Evolutionary conservation across 2,113 vertebrate species (phyloP).

Genomic region (Leptobrachium leishanense): DNA sequence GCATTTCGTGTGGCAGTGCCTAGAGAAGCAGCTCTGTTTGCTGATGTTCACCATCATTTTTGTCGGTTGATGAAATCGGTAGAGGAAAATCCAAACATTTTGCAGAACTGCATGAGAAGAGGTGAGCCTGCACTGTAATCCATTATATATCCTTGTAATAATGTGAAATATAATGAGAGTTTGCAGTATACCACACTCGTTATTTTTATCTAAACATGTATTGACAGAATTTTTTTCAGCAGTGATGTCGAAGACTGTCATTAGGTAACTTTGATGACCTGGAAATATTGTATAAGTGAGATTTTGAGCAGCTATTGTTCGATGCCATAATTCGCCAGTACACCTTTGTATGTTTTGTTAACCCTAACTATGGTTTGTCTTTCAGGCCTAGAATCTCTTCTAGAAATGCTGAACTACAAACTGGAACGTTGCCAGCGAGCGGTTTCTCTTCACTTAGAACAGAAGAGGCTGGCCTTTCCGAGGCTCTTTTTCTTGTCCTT

Average conservation of each 20-base stretch:
- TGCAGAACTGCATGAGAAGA: conserved; percentile 43
- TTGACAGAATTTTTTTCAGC: too few species aligned
- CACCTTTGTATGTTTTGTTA: background rate
- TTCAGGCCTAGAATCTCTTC: conserved; percentile 15
- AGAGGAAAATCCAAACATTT: conserved; percentile 50
- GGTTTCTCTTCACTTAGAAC: conserved; percentile 18
- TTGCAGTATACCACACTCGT: too few species aligned
- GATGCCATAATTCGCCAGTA: too few species aligned
- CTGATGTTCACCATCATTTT: conserved; percentile 31
- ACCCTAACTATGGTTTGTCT: background rate
- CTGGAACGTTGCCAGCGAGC: conserved; percentile 14
- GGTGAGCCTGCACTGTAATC: conserved; percentile 40
- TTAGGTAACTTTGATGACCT: too few species aligned
- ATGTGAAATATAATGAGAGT: background rate
- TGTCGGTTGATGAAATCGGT: conserved; percentile 26
- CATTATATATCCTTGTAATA: background rate
- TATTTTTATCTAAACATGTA: too few species aligned
- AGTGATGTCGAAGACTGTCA: too few species aligned
- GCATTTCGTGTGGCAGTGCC: conserved; percentile 27
- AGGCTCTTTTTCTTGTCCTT: conserved; percentile 36
- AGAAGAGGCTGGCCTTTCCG: conserved; percentile 29
- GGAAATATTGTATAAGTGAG: too few species aligned
- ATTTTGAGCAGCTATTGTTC: too few species aligned
- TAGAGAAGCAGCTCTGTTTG: conserved; percentile 34
- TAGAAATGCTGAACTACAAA: conserved; percentile 41